These are phyloP conservation scores for Syrista parreyssii DNA, from an alignment of 2,888 invertebrate genomes.

Conservation along the genomic window DNA sequence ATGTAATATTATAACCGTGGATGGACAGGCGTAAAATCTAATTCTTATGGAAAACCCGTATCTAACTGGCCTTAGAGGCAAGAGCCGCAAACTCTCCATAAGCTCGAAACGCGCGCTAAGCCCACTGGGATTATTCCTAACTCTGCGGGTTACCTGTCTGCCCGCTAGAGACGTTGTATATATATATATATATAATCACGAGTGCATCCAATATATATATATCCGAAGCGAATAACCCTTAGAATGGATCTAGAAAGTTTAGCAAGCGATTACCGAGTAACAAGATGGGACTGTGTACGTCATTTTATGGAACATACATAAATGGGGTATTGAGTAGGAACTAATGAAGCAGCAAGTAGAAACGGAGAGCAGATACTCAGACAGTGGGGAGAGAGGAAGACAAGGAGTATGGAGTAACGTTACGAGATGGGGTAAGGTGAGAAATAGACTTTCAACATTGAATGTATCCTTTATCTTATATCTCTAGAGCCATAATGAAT, in stretches of 20 bases:
- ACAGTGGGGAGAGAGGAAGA: not conserved
- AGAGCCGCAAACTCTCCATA: slow-evolving; percentile 41
- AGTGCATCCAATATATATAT: slow-evolving; percentile 17
- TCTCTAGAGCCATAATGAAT: not conserved
- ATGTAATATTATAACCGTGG: no score
- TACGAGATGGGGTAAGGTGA: not conserved
- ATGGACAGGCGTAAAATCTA: not conserved
- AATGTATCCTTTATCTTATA: not conserved
- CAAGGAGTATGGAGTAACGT: not conserved
- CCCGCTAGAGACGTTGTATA: not conserved
- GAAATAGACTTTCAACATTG: not conserved
- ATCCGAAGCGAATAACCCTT: not conserved
- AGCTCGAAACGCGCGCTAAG: slow-evolving; percentile 42
- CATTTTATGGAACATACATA: slow-evolving; percentile 10
- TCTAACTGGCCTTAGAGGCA: slow-evolving; percentile 12
- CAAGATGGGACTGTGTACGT: not conserved
- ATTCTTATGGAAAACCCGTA: not conserved
- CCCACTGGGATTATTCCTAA: slow-evolving; percentile 40
- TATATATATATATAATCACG: slow-evolving; percentile 11
- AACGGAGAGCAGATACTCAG: slow-evolving; percentile 16
- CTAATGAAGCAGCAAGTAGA: slow-evolving; percentile 18
- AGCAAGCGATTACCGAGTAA: not conserved
- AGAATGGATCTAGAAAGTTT: not conserved
- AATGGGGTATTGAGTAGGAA: slow-evolving; percentile 27
- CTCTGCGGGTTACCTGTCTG: slow-evolving; percentile 9